Evolutionary conservation across 2,113 vertebrate species (phyloP).

Genomic region (Gadus macrocephalus): DNA sequence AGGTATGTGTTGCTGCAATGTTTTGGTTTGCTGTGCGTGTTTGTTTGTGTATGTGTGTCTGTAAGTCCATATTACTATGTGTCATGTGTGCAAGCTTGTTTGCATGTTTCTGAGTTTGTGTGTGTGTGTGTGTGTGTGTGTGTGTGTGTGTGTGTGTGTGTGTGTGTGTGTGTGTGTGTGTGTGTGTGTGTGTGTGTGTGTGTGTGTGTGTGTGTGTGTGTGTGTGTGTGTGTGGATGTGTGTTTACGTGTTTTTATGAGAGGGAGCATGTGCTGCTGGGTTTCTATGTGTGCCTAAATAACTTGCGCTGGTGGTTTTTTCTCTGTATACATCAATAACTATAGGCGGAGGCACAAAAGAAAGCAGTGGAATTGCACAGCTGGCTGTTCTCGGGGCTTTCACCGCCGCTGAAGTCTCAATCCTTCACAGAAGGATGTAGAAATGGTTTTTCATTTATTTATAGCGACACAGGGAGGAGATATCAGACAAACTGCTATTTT

Average conservation of each 20-base stretch:
- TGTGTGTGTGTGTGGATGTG: slow-evolving; percentile 3
- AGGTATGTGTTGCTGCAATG: too few relatives aligned
- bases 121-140: neutral
- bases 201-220: slow-evolving; percentile 18
- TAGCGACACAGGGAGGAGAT: slow-evolving; percentile 22
- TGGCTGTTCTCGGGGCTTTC: slow-evolving; percentile 42
- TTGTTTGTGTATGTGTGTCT: slow-evolving; percentile 15
- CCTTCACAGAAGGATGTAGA: slow-evolving; percentile 31
- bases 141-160: slow-evolving; percentile 21
- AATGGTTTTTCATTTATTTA: slow-evolving; percentile 50
- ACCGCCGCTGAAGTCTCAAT: slow-evolving; percentile 40
- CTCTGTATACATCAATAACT: slow-evolving; percentile 53
- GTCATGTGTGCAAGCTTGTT: slow-evolving; percentile 9
- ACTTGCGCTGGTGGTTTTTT: neutral
- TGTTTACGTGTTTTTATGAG: slow-evolving; percentile 7
- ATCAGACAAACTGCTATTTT: slow-evolving; percentile 13
- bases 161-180: slow-evolving; percentile 22
- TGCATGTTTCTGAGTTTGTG: neutral
- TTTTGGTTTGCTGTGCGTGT: slow-evolving; percentile 14
- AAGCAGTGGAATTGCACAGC: slow-evolving; percentile 38
- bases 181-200: slow-evolving; percentile 21
- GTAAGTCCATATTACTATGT: neutral
- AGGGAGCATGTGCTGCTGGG: too few relatives aligned
- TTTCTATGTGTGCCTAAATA: neutral
- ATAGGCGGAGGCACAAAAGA: slow-evolving; percentile 30